Conservation (phyloP, 2,797 vertebrate genomes). For the Bradypodion pumilum region DNA sequence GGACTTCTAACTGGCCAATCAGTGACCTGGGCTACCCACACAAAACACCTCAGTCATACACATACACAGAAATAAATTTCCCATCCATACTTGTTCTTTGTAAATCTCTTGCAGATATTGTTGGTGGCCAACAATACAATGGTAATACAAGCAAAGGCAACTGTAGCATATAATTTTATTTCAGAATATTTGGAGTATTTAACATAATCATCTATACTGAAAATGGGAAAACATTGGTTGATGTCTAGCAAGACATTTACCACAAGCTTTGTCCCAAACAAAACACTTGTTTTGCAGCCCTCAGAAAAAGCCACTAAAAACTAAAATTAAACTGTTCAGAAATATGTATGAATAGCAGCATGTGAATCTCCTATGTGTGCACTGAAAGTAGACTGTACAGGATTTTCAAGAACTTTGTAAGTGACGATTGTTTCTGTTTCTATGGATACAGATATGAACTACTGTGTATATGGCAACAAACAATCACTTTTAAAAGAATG, state of each 20-base stretch:
- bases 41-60: too few species aligned
- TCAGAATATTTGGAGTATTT: background rate
- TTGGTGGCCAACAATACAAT: background rate
- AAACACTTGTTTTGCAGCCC: background rate
- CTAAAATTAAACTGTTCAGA: background rate
- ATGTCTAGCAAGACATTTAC: background rate
- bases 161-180: background rate
- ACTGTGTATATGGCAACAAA: conserved; percentile 1
- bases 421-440: conserved; percentile 11
- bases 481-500: background rate
- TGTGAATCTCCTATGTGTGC: background rate
- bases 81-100: background rate
- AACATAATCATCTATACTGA: background rate
- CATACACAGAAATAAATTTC: background rate
- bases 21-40: too few species aligned
- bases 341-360: conserved; percentile 6
- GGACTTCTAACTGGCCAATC: too few species aligned
- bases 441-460: conserved; percentile 37
- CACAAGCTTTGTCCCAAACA: background rate
- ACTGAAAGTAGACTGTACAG: conserved; percentile 6
- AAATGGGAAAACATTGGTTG: background rate
- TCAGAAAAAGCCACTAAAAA: background rate
- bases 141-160: background rate
- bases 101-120: background rate
- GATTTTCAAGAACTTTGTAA: conserved; percentile 26